Conservation (phyloP, 1,140 invertebrate species). For the Sesamia nonagrioides region DNA sequence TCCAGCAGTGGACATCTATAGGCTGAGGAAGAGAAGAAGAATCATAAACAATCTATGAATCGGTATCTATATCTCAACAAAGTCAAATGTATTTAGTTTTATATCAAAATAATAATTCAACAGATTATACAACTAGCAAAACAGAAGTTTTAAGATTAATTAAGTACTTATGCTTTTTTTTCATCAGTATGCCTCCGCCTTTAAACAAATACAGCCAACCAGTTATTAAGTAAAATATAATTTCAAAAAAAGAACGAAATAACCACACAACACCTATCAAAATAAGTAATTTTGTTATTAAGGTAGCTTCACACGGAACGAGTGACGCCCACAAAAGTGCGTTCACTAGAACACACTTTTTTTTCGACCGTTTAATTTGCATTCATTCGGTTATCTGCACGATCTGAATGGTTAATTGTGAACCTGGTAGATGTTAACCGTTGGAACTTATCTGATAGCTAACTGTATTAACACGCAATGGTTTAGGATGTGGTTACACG, state of each 20-base stretch:
- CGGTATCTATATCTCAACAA: too few relatives aligned
- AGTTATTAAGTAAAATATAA: constrained; percentile 12
- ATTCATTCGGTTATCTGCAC: constrained; percentile 69
- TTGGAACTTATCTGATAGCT: constrained; percentile 71
- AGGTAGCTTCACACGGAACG: constrained; percentile 1
- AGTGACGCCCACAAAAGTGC: neutral
- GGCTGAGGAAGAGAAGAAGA: too few relatives aligned
- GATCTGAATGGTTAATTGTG: constrained; percentile 81
- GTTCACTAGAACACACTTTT: constrained; percentile 47
- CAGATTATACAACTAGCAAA: too few relatives aligned
- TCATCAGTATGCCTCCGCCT: neutral
- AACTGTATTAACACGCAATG: constrained; percentile 60
- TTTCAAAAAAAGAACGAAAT: neutral
- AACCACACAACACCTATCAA: neutral
- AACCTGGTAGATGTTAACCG: constrained; percentile 71
- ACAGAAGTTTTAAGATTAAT: too few relatives aligned
- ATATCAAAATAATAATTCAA: too few relatives aligned
- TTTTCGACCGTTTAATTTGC: constrained; percentile 73
- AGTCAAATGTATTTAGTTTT: too few relatives aligned
- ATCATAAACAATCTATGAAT: too few relatives aligned
- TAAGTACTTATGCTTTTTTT: too few relatives aligned
- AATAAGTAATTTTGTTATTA: constrained; percentile 34
- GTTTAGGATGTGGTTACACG: constrained; percentile 45
- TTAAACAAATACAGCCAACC: neutral
- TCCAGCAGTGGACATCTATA: too few relatives aligned